Evolutionary conservation across 2,113 vertebrate genomes (phyloP).

Genomic region (Nothocercus nigrocapillus): DNA sequence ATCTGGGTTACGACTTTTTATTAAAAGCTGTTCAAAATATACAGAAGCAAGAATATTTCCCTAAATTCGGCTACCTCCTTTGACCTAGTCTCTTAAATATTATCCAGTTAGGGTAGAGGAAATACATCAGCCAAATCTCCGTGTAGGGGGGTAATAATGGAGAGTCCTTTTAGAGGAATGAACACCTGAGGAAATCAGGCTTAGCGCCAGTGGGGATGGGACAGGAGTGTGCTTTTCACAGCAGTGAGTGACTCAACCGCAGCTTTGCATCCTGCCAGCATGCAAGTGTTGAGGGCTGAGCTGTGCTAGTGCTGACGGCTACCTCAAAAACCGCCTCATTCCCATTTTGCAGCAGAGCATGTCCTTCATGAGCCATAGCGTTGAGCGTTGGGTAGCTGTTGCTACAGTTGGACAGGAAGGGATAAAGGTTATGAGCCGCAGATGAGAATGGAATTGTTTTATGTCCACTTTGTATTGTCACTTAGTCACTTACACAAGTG

Average conservation of each 20-base stretch:
- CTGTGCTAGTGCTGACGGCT: neutral
- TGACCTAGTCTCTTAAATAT: neutral
- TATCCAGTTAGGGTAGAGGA: neutral
- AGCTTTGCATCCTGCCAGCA: neutral
- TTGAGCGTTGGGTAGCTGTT: neutral
- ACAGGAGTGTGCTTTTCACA: neutral
- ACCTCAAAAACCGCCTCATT: neutral
- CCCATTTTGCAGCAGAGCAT: neutral
- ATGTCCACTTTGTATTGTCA: neutral
- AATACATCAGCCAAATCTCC: neutral
- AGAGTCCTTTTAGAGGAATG: neutral
- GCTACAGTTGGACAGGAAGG: accelerated
- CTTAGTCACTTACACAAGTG: neutral
- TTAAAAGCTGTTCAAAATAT: slow-evolving; percentile 1
- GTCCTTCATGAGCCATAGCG: neutral
- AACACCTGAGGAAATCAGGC: neutral
- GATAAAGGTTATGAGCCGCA: neutral
- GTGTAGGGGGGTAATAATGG: neutral
- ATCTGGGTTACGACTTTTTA: slow-evolving; percentile 24
- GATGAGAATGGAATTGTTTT: neutral
- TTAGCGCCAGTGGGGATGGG: neutral
- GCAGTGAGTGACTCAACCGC: neutral
- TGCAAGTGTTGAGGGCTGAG: neutral
- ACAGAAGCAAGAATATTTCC: neutral
- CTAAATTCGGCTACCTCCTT: neutral